Evolutionary conservation across 2,797 vertebrate genomes (phyloP), one percentile per base, ranked within the genome.

Genomic region (Enteromius unitaeniatus): DNA sequence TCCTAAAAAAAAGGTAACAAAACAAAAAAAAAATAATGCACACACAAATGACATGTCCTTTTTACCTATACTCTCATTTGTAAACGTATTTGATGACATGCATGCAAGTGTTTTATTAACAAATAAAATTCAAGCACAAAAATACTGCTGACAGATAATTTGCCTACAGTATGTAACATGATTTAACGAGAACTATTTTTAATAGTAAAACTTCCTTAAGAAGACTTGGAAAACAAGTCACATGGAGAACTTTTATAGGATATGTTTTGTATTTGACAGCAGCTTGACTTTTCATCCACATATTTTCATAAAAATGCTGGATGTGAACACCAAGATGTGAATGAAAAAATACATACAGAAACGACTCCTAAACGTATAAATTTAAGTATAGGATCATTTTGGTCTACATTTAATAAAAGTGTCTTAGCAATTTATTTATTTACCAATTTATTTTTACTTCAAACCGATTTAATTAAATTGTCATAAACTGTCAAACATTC

Each of bases 1-100:
- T 99, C 98, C 97, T 99, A 69, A 68, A 79, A 40, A 37, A 15
- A 37, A 45, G 17, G 84, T 21, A 37, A 17, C 1, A 77, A 62
- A 31, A 64, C 0, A 80, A 42, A n/a, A 58, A 45, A n/a, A 81
- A 42, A 55, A 40, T 0, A 1, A 67, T 55, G 31, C 62, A 26
- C 1, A 13, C 21, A 51, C 4, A 23, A 65, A 75, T 26, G 19
- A 51, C 68, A 75, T 75, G 1, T 75, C 4, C 15, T 75, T 75
- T 49, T 17, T 23, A 69, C 21, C 14, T 15, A 26, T 45, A 65
- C 23, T 6, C 19, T 31, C 6, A 49, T 65, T 37, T 65, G 45
- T 15, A 21, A 47, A 65, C 3, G 1, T 45, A 21, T 26, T 45
- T 21, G 37, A 68, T n/a, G 53, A 62, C 26, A 62, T 28, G 58